A percentile compares a stretch with the other conserved stretches of the same genome.
These are phyloP conservation scores for Dasyornis broadbenti DNA, from an alignment of 2,113 vertebrate species.

Conservation along the genomic window DNA sequence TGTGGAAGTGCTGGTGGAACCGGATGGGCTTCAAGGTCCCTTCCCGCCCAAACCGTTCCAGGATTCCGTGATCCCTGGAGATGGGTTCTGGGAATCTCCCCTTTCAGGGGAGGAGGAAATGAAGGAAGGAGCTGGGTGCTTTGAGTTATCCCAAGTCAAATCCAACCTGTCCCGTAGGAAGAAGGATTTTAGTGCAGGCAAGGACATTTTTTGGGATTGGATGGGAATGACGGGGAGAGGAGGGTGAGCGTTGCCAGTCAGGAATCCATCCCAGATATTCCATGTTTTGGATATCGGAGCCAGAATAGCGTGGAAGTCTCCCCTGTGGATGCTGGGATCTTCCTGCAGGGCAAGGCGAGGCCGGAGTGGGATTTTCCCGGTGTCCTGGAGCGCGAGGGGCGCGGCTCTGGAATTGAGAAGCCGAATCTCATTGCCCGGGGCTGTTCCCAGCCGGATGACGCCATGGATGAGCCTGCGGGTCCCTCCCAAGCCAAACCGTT, in stretches of 20 bases:
- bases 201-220: not conserved
- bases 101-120: too few species aligned
- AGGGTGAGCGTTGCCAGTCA: not conserved
- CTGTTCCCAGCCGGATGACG: rapidly evolving
- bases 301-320: rapidly evolving
- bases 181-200: not conserved
- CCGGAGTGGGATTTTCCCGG: not conserved
- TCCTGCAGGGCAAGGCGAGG: not conserved
- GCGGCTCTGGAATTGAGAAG: not conserved
- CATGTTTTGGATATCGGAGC: not conserved
- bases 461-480: not conserved
- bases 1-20: not conserved
- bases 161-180: rapidly evolving
- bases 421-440: not conserved
- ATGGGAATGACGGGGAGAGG: not conserved
- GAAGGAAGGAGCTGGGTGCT: not conserved
- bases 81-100: not conserved
- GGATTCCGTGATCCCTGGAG: not conserved
- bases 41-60: not conserved
- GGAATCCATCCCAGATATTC: not conserved
- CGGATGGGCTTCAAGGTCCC: not conserved
- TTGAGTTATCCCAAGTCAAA: not conserved
- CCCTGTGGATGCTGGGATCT: not conserved
- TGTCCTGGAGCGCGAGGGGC: not conserved
- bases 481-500: not conserved